phyloP scores from a whole-genome alignment of 1,140 invertebrate species.

The Octopus bimaculoides region DNA sequence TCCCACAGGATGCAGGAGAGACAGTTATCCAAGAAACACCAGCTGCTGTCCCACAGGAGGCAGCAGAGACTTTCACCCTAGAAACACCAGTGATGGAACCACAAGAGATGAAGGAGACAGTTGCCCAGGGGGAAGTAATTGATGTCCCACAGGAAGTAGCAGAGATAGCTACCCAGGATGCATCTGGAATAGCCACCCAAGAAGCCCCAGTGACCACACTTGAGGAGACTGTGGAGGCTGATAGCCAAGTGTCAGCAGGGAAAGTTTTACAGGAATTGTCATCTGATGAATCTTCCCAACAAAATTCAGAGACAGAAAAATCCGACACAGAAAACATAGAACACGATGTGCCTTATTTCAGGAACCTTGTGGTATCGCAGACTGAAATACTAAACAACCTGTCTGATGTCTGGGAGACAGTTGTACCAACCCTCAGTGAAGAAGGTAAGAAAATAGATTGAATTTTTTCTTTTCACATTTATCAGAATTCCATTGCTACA shows the following conservation, averaged over 20 bases:
- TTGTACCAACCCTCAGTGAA: conserved; percentile 32
- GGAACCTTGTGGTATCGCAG: conserved; percentile 35
- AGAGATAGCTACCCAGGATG: neutral
- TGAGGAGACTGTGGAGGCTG: neutral
- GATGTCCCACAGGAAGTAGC: neutral
- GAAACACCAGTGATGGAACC: neutral
- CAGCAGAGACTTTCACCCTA: neutral
- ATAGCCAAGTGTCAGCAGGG: neutral
- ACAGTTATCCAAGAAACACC: too few species aligned
- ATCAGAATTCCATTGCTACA: too few species aligned
- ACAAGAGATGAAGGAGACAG: neutral
- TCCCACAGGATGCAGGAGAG: too few species aligned
- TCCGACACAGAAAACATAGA: conserved; percentile 17
- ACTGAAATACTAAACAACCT: conserved; percentile 32
- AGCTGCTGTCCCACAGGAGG: neutral
- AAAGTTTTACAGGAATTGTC: neutral
- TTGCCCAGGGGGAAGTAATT: neutral
- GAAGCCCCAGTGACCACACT: neutral
- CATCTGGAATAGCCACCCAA: neutral
- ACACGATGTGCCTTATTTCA: conserved; percentile 46
- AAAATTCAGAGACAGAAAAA: neutral
- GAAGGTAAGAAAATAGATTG: conserved; percentile 37
- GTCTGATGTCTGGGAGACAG: conserved; percentile 25
- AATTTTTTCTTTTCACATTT: neutral
- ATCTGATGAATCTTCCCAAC: neutral